Base-by-base conservation (phyloP, 2,888 invertebrate species). In the Aricia artaxerxes region DNA sequence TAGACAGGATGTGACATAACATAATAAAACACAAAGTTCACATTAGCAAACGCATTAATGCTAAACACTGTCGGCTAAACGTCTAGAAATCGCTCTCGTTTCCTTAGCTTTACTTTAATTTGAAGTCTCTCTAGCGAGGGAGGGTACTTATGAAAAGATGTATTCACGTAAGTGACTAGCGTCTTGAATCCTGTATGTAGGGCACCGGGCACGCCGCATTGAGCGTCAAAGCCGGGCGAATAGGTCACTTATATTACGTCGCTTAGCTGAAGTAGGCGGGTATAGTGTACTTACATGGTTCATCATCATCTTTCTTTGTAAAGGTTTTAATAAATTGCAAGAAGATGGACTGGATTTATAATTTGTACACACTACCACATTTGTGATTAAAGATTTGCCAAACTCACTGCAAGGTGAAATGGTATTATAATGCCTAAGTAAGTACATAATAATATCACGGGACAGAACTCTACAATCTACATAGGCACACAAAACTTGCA, bases 221-320 rank as follows among this genome's bases (percentile, higher is more conserved):
- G 64, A 64, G 69, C 35, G 6, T 69, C 69, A 69, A 69, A 69
- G 69, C 35, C 69, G 35, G 0, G 61, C 4, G 69, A 81, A 80
- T 79, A 40, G 80, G 49, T 72, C 61, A 77, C 53, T 61, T 57
- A 57, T 76, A 73, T 64, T 72, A 73, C 72, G 69, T 57, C 24
- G 60, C 79, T 76, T 69, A 35, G 69, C 35, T 69, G 5, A 35
- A 69, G 35, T 13, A 35, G 35, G 69, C 13, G 35, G 11, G 64
- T 64, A 11, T 24, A 35, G 13, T 24, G 35, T 35, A 35, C 69
- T 69, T 69, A 69, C 69, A 64, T 64, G 64, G 11, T 31, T 69
- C 64, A 35, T 35, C 31, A 69, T 69, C 24, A 61, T 7, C 6
- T 24, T 24, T 24, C 24, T 24, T 24, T 24, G 24, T 24, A 0